These are phyloP conservation scores for Battus philenor DNA, from an alignment of 1,140 invertebrate species.

Conservation along the genomic window DNA sequence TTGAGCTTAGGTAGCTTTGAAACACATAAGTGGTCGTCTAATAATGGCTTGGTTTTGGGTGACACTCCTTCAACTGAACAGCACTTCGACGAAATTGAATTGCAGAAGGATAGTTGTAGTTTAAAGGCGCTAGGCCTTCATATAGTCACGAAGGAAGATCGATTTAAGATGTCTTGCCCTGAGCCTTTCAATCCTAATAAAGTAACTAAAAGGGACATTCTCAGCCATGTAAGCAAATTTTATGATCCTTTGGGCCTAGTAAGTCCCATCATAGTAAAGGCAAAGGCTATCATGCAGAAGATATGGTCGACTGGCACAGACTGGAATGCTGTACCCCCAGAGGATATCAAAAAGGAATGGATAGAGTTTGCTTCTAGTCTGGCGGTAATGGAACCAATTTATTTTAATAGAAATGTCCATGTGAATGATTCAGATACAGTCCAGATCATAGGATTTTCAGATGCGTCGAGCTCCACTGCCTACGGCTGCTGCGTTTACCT, in stretches of 20 bases:
- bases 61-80: neutral
- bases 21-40: neutral
- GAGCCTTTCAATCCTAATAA: neutral
- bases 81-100: neutral
- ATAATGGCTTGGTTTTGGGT: neutral
- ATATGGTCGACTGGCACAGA: neutral
- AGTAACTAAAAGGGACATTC: neutral
- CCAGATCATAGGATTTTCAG: neutral
- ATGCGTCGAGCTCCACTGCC: neutral
- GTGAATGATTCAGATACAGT: neutral
- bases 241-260: neutral
- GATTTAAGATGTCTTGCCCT: neutral
- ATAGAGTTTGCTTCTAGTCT: neutral
- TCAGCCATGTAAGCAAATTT: neutral
- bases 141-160: neutral
- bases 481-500: neutral
- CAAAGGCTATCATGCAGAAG: neutral
- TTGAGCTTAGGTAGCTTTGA: neutral
- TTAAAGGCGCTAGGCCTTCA: neutral
- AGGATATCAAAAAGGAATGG: neutral
- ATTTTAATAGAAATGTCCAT: neutral
- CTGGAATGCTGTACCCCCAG: neutral
- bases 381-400: neutral
- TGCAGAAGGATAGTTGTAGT: neutral
- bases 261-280: neutral